Evolutionary conservation across 2,888 invertebrate species (phyloP), one percentile per base, ranked within the genome.

Genomic region (Ophion ventricosus): DNA sequence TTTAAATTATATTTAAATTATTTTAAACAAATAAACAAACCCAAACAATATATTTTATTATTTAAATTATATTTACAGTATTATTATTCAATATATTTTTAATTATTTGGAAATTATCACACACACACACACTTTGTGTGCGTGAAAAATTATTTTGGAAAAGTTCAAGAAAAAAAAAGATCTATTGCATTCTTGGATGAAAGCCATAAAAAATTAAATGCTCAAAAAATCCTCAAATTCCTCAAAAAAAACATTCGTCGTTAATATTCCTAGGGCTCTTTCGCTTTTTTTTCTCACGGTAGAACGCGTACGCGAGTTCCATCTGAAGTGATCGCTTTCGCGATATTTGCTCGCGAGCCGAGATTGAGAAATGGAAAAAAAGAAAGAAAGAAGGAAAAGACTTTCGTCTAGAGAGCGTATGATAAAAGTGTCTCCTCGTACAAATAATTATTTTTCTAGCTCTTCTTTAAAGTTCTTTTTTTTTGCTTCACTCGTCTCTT

Each of bases 361-460:
- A 49, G 11, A 0, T 26, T 54, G 43, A 66, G 64, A 66, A 10
- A 43, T 10, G 25, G 14, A 17, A 49, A 25, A 4, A n/a, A n/a
- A 64, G 54, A 29, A 64, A 63, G 54, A 79, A 57, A 57, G 56
- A 40, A 20, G 64, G 64, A 20, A 25, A 56, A 66, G 72, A 57
- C 25, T 57, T 70, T 57, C 64, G 20, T 61, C 35, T 0, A 49
- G 59, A 77, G 10, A 20, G 26, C 0, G 57, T 10, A 26, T 17
- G 49, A 75, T 43, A 66, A 67, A 59, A 49, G 59, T 67, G 66
- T 20, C 35, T 8, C 40, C 56, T 23, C 26, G 49, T 59, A 61
- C 10, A 43, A 43, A 43, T 57, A 40, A 59, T 67, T 63, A 35
- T 49, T 63, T 63, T 74, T 40, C n/a, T 20, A 20, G 17, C 72